Percentiles rank a stretch among this genome's conserved stretches.
phyloP scores from a whole-genome alignment of 2,113 vertebrate genomes.

The Marmota flaviventris region DNA sequence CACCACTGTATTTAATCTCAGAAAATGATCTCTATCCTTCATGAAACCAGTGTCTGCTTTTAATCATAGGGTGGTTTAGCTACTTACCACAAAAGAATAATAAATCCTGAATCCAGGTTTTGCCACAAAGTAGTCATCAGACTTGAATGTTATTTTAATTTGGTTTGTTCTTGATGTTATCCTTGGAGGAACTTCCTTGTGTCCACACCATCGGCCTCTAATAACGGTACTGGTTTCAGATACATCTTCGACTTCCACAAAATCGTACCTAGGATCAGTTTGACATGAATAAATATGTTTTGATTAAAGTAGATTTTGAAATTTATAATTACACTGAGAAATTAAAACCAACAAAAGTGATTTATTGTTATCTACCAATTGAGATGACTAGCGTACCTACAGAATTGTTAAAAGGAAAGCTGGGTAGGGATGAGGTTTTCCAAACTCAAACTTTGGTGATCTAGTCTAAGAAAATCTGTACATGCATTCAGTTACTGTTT shows the following conservation, averaged over 20 bases:
- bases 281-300: slow-evolving; percentile 33
- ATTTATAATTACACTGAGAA: slow-evolving; percentile 45
- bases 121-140: slow-evolving; percentile 97
- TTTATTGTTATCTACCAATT: slow-evolving; percentile 38
- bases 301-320: slow-evolving; percentile 48
- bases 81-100: slow-evolving; percentile 96
- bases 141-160: slow-evolving; percentile 98
- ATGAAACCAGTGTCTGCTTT: slow-evolving; percentile 30
- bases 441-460: slow-evolving; percentile 8
- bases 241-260: slow-evolving; percentile 96
- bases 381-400: slow-evolving; percentile 25
- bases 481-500: not conserved
- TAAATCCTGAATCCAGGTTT: slow-evolving; percentile 98
- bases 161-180: slow-evolving; percentile 95
- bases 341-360: not conserved
- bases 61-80: not conserved
- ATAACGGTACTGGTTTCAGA: slow-evolving; percentile 94
- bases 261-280: slow-evolving; percentile 93
- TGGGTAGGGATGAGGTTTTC: not conserved
- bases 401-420: not conserved
- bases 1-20: slow-evolving; percentile 16
- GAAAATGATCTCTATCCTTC: slow-evolving; percentile 44
- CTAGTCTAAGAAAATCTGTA: not conserved
- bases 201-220: slow-evolving; percentile 97
- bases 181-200: slow-evolving; percentile 93